phyloP scores from a whole-genome alignment of 2,113 vertebrate species.

The Crotalus helleri region DNA sequence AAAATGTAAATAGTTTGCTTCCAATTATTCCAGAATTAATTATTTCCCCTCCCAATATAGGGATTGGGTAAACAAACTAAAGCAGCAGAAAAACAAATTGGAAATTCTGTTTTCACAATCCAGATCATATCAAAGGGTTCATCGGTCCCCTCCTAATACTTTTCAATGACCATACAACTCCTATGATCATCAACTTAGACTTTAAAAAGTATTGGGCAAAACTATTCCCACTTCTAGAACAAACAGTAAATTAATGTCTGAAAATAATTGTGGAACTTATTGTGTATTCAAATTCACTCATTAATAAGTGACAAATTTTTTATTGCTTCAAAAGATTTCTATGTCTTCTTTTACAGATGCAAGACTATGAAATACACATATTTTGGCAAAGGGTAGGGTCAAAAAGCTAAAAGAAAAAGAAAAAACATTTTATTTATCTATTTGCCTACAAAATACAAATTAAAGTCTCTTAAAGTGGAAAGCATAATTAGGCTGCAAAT shows the following conservation, averaged over 20 bases:
- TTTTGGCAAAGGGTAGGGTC: background rate
- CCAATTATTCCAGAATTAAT: background rate
- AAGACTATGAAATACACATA: background rate
- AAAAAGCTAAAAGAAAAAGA: background rate
- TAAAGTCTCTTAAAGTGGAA: background rate
- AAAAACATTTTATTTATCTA: background rate
- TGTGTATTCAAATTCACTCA: background rate
- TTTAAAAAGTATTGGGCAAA: background rate
- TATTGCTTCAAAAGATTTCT: background rate
- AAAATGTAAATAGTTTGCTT: background rate
- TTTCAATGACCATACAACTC: background rate
- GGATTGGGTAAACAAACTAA: background rate
- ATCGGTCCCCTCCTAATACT: background rate
- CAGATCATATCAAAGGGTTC: background rate
- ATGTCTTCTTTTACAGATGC: background rate
- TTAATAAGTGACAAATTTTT: background rate
- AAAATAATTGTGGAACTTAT: background rate
- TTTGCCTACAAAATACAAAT: background rate
- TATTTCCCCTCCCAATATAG: background rate
- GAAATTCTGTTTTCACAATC: background rate
- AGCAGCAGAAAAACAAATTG: background rate
- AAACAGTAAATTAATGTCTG: background rate
- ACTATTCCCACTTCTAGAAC: background rate
- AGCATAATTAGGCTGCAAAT: background rate
- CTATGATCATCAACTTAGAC: background rate